A percentile compares a stretch with the other conserved stretches of the same genome.
These are phyloP conservation scores for Agonopterix alstromeriana DNA, from an alignment of 2,888 invertebrate genomes.

Conservation along the genomic window DNA sequence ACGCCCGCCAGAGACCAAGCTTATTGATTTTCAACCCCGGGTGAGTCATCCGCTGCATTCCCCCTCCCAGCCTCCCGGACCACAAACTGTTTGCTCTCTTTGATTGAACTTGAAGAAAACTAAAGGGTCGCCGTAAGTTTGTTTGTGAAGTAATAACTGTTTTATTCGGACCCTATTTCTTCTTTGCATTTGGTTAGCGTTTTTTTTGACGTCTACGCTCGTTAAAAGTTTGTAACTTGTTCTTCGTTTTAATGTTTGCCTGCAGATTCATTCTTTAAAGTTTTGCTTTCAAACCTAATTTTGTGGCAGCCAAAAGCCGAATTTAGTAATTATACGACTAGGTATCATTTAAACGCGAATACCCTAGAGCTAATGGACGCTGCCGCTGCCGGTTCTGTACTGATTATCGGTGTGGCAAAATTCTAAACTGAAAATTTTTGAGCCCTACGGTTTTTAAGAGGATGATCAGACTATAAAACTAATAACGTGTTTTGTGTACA, in stretches of 20 bases:
- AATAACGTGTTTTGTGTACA: too few species aligned
- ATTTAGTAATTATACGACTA: too few species aligned
- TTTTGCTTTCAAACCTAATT: too few species aligned
- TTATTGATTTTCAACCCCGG: conserved; percentile 68
- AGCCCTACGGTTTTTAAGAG: too few species aligned
- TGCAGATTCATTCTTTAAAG: too few species aligned
- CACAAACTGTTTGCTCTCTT: conserved; percentile 54
- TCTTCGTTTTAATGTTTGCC: not conserved
- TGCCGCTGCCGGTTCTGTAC: too few species aligned
- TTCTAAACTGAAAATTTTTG: too few species aligned
- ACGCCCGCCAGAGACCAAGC: conserved; percentile 18
- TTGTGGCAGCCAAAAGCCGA: too few species aligned
- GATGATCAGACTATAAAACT: too few species aligned
- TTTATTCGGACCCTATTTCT: conserved; percentile 25
- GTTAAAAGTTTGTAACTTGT: conserved; percentile 20
- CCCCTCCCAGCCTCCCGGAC: conserved; percentile 23
- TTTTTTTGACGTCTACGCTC: conserved; percentile 28
- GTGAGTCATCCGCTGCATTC: conserved; percentile 58
- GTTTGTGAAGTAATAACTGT: conserved; percentile 49
- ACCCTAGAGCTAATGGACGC: too few species aligned
- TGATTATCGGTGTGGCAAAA: too few species aligned
- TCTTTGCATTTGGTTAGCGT: conserved; percentile 4
- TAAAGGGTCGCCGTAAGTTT: conserved; percentile 29
- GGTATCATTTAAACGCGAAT: too few species aligned
- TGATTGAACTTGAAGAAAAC: conserved; percentile 63